Evolutionary conservation across 2,888 invertebrate genomes (phyloP).

Genomic region (Thymelicus sylvestris): DNA sequence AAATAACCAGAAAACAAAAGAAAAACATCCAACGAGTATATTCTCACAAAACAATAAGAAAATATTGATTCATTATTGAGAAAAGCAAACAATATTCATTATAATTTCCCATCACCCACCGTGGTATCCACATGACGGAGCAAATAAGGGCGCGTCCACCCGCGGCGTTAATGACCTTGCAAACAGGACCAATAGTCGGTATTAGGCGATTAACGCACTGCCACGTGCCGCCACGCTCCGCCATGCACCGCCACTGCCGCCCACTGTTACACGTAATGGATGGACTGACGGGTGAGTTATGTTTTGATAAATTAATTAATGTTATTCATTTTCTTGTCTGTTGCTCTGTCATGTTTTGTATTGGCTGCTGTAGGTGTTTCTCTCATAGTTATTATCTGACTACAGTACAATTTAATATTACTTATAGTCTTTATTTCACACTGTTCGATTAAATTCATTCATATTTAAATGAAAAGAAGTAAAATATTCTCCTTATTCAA

Average conservation of each 20-base stretch:
- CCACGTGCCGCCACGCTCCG: constrained; percentile 44
- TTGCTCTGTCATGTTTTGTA: not conserved
- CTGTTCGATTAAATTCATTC: too few species aligned
- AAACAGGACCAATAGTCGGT: constrained; percentile 70
- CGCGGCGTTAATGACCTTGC: constrained; percentile 67
- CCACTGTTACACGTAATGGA: not conserved
- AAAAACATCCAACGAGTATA: too few species aligned
- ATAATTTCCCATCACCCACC: not conserved
- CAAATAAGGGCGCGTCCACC: constrained; percentile 55
- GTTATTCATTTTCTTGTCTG: constrained; percentile 14
- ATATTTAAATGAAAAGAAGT: too few species aligned
- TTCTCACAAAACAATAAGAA: not conserved
- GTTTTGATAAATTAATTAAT: constrained; percentile 27
- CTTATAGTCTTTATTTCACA: too few species aligned
- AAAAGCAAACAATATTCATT: not conserved
- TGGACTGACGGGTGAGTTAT: constrained; percentile 26
- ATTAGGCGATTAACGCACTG: constrained; percentile 65
- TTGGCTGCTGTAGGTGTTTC: too few species aligned
- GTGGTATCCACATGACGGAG: not conserved
- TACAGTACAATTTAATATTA: too few species aligned
- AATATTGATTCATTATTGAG: not conserved
- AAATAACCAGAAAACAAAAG: too few species aligned
- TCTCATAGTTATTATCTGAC: too few species aligned
- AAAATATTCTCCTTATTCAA: too few species aligned
- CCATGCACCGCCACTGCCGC: not conserved